phyloP scores from a whole-genome alignment of 2,113 vertebrate genomes.

The Sander vitreus region DNA sequence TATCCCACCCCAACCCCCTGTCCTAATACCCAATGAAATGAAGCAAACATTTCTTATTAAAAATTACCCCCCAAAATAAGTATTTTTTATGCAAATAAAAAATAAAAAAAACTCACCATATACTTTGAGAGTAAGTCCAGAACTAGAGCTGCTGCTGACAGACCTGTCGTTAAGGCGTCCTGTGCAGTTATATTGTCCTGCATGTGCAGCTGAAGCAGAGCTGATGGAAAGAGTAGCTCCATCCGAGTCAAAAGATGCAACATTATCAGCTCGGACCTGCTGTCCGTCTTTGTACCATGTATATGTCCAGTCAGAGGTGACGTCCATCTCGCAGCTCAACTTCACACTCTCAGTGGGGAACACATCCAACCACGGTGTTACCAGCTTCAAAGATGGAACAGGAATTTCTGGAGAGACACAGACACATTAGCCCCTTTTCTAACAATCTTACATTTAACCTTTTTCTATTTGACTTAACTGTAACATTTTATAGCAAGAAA shows the following conservation, averaged over 20 bases:
- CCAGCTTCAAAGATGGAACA: slow-evolving; percentile 18
- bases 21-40: neutral
- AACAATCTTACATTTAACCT: neutral
- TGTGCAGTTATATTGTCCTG: slow-evolving; percentile 17
- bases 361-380: slow-evolving; percentile 52
- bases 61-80: neutral
- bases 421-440: neutral
- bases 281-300: slow-evolving; percentile 44
- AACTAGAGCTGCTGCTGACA: neutral
- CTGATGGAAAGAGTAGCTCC: slow-evolving; percentile 33
- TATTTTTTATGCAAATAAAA: accelerated
- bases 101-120: slow-evolving; percentile 37
- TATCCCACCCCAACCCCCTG: neutral
- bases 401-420: slow-evolving; percentile 52
- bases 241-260: neutral
- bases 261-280: neutral
- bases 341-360: slow-evolving; percentile 57
- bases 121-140: neutral
- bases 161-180: slow-evolving; percentile 30
- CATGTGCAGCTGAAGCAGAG: slow-evolving; percentile 22
- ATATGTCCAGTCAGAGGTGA: slow-evolving; percentile 32
- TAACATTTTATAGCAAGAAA: neutral
- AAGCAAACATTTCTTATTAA: neutral
- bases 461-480: neutral
- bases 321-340: slow-evolving; percentile 41